Conservation (phyloP, 2,888 invertebrate genomes). For the Scotopteryx bipunctaria region DNA sequence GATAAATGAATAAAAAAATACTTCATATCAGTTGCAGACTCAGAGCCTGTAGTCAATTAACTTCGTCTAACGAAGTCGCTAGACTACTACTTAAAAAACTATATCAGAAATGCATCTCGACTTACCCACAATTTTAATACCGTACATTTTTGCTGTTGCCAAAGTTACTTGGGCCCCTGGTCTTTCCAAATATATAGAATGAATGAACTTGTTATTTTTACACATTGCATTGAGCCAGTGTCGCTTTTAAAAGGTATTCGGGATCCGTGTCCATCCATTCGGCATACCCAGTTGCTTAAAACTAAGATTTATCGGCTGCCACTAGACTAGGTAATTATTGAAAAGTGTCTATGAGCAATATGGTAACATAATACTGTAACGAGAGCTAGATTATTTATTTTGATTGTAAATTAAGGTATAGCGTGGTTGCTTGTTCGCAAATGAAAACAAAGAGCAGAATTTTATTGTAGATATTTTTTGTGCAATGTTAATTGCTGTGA, state of each 20-base stretch:
- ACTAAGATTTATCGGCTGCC: constrained; percentile 16
- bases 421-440: not conserved
- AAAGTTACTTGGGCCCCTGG: too few species aligned
- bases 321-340: constrained; percentile 11
- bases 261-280: constrained; percentile 10
- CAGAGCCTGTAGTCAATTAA: too few species aligned
- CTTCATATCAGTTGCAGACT: too few species aligned
- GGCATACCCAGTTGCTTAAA: constrained; percentile 27
- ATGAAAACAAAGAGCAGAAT: not conserved
- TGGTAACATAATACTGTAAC: constrained; percentile 9
- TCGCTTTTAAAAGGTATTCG: constrained; percentile 26
- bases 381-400: constrained; percentile 13
- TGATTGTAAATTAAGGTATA: constrained; percentile 6
- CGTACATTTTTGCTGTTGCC: too few species aligned
- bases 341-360: constrained; percentile 14
- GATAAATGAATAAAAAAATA: too few species aligned
- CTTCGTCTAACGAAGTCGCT: too few species aligned
- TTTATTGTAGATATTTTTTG: constrained; percentile 17
- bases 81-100: too few species aligned
- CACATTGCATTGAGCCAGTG: constrained; percentile 23
- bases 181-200: too few species aligned
- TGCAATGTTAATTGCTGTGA: constrained; percentile 9
- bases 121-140: too few species aligned
- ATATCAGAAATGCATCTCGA: too few species aligned
- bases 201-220: not conserved